phyloP scores from a whole-genome alignment of 2,113 vertebrate species.

The Oryctolagus cuniculus region DNA sequence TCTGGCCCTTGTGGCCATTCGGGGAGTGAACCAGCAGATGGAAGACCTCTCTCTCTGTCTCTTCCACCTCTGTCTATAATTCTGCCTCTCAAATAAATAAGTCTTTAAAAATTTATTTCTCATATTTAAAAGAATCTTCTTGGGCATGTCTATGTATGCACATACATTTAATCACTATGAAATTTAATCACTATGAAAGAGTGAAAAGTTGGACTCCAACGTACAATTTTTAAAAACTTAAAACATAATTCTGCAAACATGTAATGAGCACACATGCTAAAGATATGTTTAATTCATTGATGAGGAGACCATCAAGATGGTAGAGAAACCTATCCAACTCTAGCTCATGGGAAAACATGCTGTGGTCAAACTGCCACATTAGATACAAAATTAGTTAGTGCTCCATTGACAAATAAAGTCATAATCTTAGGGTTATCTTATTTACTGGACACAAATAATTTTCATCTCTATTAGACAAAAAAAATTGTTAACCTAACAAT shows the following conservation, averaged over 20 bases:
- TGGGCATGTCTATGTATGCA: not conserved
- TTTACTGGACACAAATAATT: not conserved
- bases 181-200: not conserved
- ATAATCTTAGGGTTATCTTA: not conserved
- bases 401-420: not conserved
- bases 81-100: no score
- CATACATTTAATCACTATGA: not conserved
- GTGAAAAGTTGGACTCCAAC: not conserved
- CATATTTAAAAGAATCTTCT: not conserved
- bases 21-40: no score
- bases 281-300: not conserved
- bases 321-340: not conserved
- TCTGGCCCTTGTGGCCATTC: no score
- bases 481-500: not conserved
- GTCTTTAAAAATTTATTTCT: not conserved
- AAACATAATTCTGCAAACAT: not conserved
- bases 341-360: not conserved
- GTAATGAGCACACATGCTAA: not conserved
- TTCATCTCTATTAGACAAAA: not conserved
- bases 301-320: not conserved
- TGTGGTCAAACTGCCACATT: not conserved
- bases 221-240: slow-evolving; percentile 21
- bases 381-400: not conserved
- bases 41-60: no score
- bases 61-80: no score